phyloP scores from a whole-genome alignment of 2,888 invertebrate species.

The Camptogramma bilineatum region DNA sequence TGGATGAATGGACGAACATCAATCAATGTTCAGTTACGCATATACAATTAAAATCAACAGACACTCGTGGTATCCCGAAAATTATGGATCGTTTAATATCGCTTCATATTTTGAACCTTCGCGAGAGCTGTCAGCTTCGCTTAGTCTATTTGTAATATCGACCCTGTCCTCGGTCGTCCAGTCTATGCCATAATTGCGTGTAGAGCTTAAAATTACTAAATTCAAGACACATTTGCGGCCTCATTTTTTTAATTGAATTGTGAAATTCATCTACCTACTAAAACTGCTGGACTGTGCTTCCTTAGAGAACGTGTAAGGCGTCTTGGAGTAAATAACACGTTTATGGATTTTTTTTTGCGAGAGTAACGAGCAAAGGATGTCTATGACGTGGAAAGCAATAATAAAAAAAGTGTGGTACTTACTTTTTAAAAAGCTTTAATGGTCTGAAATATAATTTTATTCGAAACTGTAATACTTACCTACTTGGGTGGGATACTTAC shows the following conservation, averaged over 20 bases:
- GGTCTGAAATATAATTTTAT: too few relatives aligned
- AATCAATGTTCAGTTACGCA: conserved; percentile 60
- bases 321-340: too few relatives aligned
- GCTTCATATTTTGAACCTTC: conserved; percentile 18
- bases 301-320: too few relatives aligned
- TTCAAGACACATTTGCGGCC: background rate
- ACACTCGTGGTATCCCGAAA: conserved; percentile 24
- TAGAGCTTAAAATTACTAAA: background rate
- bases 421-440: too few relatives aligned
- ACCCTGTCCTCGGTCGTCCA: background rate
- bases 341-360: too few relatives aligned
- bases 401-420: too few relatives aligned
- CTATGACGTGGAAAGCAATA: too few relatives aligned
- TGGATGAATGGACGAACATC: conserved; percentile 60
- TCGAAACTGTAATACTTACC: too few relatives aligned
- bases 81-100: conserved; percentile 6
- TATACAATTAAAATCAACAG: conserved; percentile 40
- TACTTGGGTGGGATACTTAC: too few relatives aligned
- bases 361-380: too few relatives aligned
- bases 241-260: background rate
- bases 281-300: too few relatives aligned
- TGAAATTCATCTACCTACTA: too few relatives aligned
- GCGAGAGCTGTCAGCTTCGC: conserved; percentile 2
- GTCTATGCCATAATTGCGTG: background rate
- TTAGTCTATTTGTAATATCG: conserved; percentile 2